Evolutionary conservation across 2,113 vertebrate genomes (phyloP), one percentile per base, ranked within the genome.

Genomic region (Heterotilapia buettikoferi): DNA sequence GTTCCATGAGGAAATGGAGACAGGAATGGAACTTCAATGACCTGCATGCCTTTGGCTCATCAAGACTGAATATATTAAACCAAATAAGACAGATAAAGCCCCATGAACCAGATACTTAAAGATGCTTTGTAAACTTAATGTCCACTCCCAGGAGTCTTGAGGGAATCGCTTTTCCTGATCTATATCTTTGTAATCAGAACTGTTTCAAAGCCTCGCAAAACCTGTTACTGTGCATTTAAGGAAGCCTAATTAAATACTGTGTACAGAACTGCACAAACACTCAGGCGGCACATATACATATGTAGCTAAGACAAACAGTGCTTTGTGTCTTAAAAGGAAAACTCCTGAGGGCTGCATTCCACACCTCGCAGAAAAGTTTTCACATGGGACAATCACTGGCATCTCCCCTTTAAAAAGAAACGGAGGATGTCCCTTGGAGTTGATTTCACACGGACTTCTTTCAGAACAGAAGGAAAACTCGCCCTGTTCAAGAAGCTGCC

Each of bases 11-110:
- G 88, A 92, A 94, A 89, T 16, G 59, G 89, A 91, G 91, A 93
- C 73, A 33, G 89, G 90, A 95, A 93, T 86, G 90, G 89, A 95
- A 93, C 94, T 94, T 94, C 90, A 93, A 96, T 95, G 94, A 95
- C 93, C 91, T 92, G 91, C 89, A 82, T 76, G 89, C 91, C 90
- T 93, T 87, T 82, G 88, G 90, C 94, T 93, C 94, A 92, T 93
- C 89, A 91, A 91, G 90, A 89, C 80, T 89, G 93, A 94, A 95
- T 95, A 93, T 88, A 95, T 94, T 93, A 92, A 88, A 89, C 66
- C 87, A 90, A 90, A 87, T 88, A 88, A 90, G 85, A 88, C 83
- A 88, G 90, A 93, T 93, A 81, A 88, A 89, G 90, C 78, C 87
- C 86, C 85, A 76, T 88, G 90, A 94, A 90, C 91, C 85, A 61